Evolutionary conservation across 30 jellyfish, hydroid and myxozoan species (phyloP), one percentile per base, ranked within the genome.

Genomic region (Hydractinia symbiolongicarpus): DNA sequence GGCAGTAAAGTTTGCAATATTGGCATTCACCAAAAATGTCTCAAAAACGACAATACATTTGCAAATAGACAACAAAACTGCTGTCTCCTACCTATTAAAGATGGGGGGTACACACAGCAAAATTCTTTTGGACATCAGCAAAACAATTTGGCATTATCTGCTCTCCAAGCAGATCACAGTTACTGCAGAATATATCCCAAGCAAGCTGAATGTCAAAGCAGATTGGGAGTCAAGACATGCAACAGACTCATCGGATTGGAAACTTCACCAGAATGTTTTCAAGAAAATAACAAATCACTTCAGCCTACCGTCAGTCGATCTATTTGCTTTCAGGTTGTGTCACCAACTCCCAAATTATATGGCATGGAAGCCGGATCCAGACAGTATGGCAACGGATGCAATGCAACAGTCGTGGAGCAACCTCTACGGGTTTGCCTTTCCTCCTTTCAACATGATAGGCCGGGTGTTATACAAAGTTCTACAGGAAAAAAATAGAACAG

Each of bases 91-190:
- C 49, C 58, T 70, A 13, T 17, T n/a, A 52, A 75, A 52, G 52
- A 52, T 50, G 76, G 73, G 75, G 54, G 79, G 75, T 9, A 73
- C 82, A n/a, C 73, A 51, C 73, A 19, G 49, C 79, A 44, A 70
- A 52, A 14, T 52, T 21, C 57, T 70, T 19, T 20, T 50, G 57
- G 79, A 70, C 55, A 14, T 70, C 30, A 52, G 55, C 79, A 70
- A 7, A 57, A 57, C 21, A 57, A 70, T 70, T 13, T 70, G 79
- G 66, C 53, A 82, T 11, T 82, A 16, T 82, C 58, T 81, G 11
- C 83, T 82, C 60, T 69, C 77, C 55, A 50, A 82, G 17, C 78
- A 71, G 89, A 71, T 82, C 89, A 82, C 84, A 16, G 55, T 82
- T 82, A 82, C 89, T 50, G 84, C 78, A 30, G 89, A 82, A 17